Evolutionary conservation across 2,113 vertebrate species (phyloP).

Genomic region (Lanius collurio): DNA sequence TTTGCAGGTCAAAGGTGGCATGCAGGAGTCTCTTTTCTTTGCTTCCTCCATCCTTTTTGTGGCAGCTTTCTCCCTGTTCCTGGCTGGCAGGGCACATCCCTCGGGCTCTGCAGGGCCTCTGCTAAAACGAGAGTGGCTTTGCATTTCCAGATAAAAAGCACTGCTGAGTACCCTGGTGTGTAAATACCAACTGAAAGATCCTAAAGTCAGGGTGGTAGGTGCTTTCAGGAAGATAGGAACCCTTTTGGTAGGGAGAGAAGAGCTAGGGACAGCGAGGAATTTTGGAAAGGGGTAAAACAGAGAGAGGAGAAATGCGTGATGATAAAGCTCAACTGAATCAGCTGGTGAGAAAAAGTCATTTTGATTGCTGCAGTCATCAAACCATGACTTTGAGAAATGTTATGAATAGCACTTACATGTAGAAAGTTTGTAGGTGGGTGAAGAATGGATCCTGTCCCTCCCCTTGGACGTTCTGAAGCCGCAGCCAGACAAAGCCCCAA

Average conservation of each 20-base stretch:
- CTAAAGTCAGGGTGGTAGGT: not conserved
- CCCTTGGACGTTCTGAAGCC: not conserved
- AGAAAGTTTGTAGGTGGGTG: not conserved
- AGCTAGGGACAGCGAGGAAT: not conserved
- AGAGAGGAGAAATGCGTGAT: not conserved
- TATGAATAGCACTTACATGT: not conserved
- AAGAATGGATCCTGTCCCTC: not conserved
- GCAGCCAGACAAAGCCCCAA: rapidly evolving
- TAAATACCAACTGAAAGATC: not conserved
- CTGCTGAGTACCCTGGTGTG: too few relatives aligned
- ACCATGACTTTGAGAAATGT: not conserved
- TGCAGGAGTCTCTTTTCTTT: not conserved
- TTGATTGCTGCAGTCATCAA: not conserved
- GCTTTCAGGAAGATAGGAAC: not conserved
- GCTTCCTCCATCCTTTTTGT: not conserved
- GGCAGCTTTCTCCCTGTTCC: not conserved
- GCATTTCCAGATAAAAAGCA: not conserved
- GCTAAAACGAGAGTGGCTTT: not conserved
- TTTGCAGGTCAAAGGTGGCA: not conserved
- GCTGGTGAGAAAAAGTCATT: not conserved
- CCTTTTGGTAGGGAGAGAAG: not conserved
- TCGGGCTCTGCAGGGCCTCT: not conserved
- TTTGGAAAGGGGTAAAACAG: not conserved
- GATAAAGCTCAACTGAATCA: not conserved
- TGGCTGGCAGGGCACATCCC: not conserved